A percentile compares a stretch with the other conserved stretches of the same genome.
These are phyloP conservation scores for Euplagia quadripunctaria DNA, from an alignment of 2,888 invertebrate species.

Conservation along the genomic window DNA sequence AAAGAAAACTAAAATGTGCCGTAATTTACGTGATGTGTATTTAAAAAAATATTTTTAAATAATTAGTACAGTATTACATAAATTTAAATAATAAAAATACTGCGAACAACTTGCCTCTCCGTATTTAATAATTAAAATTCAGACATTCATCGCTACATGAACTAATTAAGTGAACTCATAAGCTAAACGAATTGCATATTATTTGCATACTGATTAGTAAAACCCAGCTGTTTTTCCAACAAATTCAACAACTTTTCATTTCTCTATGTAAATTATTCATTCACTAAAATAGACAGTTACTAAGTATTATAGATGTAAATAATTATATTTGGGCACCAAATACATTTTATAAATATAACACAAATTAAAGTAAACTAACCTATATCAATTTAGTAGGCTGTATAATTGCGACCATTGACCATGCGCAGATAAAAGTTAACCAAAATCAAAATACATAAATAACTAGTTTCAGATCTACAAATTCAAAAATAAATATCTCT, in stretches of 20 bases:
- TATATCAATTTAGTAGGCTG: neutral
- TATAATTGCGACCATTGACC: neutral
- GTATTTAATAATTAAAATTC: neutral
- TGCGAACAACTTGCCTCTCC: neutral
- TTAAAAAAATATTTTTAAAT: too few relatives aligned
- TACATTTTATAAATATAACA: neutral
- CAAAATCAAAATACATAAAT: slow-evolving; percentile 5
- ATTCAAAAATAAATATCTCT: slow-evolving; percentile 30
- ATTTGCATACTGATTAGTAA: neutral
- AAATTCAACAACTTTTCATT: neutral
- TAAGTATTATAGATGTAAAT: neutral
- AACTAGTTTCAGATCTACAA: slow-evolving; percentile 1
- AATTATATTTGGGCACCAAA: neutral
- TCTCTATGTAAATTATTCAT: neutral
- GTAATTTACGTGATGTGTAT: neutral
- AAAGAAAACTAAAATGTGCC: neutral
- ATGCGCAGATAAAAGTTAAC: slow-evolving; percentile 1
- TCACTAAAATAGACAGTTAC: neutral
- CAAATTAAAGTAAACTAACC: neutral
- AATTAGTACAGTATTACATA: neutral
- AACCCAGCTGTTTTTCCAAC: neutral
- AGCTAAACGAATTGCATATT: slow-evolving; percentile 3
- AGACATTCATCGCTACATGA: neutral
- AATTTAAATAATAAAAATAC: neutral
- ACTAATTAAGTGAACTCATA: neutral